Percentiles rank a stretch among this genome's conserved stretches.
phyloP scores from a whole-genome alignment of 2,888 invertebrate genomes.

The Thera obeliscata region DNA sequence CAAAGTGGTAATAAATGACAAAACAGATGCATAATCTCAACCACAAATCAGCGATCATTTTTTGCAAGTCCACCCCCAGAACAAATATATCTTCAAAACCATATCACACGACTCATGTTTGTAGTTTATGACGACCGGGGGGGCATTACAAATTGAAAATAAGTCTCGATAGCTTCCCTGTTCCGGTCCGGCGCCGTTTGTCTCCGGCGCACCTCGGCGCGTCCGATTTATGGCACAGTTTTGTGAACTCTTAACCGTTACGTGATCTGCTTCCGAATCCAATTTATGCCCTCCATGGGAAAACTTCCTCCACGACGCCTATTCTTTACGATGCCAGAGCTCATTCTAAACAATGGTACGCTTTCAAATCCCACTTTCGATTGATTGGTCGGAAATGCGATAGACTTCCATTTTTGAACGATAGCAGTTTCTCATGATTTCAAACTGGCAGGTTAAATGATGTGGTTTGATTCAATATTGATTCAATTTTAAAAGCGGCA shows the following conservation, averaged over 20 bases:
- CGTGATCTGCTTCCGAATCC: conserved; percentile 84
- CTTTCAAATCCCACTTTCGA: conserved; percentile 47
- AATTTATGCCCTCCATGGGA: conserved; percentile 83
- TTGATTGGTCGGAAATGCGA: conserved; percentile 34
- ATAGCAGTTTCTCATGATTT: neutral
- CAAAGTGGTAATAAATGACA: neutral
- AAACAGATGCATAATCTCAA: too few species aligned
- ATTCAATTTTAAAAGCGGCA: too few species aligned
- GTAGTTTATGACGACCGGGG: conserved; percentile 29
- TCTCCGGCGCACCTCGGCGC: conserved; percentile 83
- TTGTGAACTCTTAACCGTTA: conserved; percentile 85
- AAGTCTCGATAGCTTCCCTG: conserved; percentile 48
- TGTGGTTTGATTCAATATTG: too few species aligned
- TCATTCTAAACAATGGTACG: conserved; percentile 49
- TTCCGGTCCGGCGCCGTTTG: conserved; percentile 75
- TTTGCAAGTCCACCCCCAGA: neutral
- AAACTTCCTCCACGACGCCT: conserved; percentile 73
- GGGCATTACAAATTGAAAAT: conserved; percentile 42
- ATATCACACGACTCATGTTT: conserved; percentile 16
- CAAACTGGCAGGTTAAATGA: too few species aligned
- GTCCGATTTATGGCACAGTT: conserved; percentile 84
- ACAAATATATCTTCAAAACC: conserved; percentile 12
- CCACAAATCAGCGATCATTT: neutral
- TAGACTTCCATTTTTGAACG: neutral
- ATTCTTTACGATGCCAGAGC: conserved; percentile 75